Evolutionary conservation across 2,888 invertebrate species (phyloP).

Genomic region (Tyria jacobaeae): DNA sequence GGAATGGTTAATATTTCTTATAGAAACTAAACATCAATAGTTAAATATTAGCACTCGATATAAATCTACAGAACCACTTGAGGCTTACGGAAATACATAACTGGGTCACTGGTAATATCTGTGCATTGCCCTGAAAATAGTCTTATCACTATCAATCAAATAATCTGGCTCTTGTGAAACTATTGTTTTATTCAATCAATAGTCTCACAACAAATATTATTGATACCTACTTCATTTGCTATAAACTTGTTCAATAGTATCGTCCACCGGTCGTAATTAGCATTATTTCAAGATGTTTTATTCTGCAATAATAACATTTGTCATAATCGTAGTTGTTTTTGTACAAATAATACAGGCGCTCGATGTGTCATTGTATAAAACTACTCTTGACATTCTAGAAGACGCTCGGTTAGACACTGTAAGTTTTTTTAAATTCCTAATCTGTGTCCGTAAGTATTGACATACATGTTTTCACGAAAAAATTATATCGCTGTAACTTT

Average conservation of each 20-base stretch:
- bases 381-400: slow-evolving; percentile 63
- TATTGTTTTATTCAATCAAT: slow-evolving; percentile 52
- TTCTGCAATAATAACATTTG: slow-evolving; percentile 18
- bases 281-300: slow-evolving; percentile 27
- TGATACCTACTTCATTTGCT: slow-evolving; percentile 29
- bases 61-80: slow-evolving; percentile 10
- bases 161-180: slow-evolving; percentile 53
- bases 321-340: slow-evolving; percentile 14
- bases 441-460: neutral
- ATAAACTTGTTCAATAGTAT: slow-evolving; percentile 27
- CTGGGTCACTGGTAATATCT: slow-evolving; percentile 29
- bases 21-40: neutral
- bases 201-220: slow-evolving; percentile 30
- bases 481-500: neutral
- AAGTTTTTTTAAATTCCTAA: slow-evolving; percentile 46
- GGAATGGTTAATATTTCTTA: neutral
- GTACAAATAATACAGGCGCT: slow-evolving; percentile 24
- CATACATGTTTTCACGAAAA: neutral
- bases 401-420: slow-evolving; percentile 77
- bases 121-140: slow-evolving; percentile 47
- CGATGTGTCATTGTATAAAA: slow-evolving; percentile 31
- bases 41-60: neutral
- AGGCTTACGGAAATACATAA: slow-evolving; percentile 34
- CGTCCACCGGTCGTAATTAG: slow-evolving; percentile 13
- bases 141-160: slow-evolving; percentile 54